Evolutionary conservation across 1,140 invertebrate genomes (phyloP).

Genomic region (Bombus sibiricus): DNA sequence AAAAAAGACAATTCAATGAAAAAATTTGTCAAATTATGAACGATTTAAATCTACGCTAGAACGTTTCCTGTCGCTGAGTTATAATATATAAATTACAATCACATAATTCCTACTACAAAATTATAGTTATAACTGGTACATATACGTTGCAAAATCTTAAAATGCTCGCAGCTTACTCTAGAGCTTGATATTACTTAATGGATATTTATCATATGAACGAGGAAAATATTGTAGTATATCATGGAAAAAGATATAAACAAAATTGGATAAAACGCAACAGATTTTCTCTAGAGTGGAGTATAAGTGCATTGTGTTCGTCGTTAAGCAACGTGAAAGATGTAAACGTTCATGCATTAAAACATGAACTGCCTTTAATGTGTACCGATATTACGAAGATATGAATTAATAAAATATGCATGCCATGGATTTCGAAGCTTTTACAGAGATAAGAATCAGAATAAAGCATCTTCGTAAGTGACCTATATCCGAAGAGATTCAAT

Average conservation of each 20-base stretch:
- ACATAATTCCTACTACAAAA: no score
- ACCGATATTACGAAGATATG: conserved; percentile 1
- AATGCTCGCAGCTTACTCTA: background rate
- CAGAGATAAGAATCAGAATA: background rate
- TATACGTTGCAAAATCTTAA: background rate
- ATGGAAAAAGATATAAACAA: no score
- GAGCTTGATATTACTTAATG: background rate
- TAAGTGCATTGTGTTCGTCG: background rate
- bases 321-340: conserved; percentile 7
- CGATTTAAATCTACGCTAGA: no score
- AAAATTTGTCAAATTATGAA: no score
- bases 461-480: background rate
- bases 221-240: no score
- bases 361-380: conserved; percentile 18
- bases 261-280: background rate
- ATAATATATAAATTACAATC: no score
- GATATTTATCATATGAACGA: background rate
- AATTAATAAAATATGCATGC: conserved; percentile 18
- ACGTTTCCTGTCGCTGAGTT: no score
- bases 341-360: conserved; percentile 27
- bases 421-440: background rate
- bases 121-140: no score
- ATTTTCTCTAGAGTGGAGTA: background rate
- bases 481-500: background rate
- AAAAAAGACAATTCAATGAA: no score